Evolutionary conservation across 2,113 vertebrate genomes (phyloP).

Genomic region (Solenodon paradoxus): DNA sequence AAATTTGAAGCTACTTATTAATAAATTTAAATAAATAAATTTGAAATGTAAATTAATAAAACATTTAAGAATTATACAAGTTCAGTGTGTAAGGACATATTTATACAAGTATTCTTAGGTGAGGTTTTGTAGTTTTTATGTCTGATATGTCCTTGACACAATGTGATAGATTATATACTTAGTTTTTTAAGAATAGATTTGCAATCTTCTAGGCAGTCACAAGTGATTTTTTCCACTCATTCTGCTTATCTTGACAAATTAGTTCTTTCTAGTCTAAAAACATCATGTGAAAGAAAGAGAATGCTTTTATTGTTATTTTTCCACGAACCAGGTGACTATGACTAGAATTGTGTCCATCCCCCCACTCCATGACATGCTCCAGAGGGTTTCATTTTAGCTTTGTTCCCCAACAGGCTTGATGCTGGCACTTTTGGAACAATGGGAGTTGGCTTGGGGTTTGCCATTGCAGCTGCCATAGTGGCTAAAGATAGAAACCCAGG

Average conservation of each 20-base stretch:
- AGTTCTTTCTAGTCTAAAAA: neutral
- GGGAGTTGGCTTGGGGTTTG: conserved; percentile 96
- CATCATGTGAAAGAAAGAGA: neutral
- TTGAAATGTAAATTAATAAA: neutral
- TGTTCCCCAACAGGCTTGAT: conserved; percentile 87
- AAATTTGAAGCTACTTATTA: neutral
- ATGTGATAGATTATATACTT: neutral
- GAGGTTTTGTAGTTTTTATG: neutral
- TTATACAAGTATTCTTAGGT: neutral
- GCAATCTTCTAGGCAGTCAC: neutral
- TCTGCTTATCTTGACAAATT: neutral
- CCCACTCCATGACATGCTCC: neutral
- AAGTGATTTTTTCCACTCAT: neutral
- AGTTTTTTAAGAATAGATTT: neutral
- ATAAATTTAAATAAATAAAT: too few species aligned
- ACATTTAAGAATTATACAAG: neutral
- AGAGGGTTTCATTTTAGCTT: conserved; percentile 27
- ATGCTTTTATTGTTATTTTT: conserved; percentile 10
- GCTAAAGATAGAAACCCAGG: conserved; percentile 81
- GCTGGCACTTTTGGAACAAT: conserved; percentile 98
- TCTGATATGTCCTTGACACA: neutral
- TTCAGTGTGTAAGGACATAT: neutral
- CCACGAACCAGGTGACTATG: neutral
- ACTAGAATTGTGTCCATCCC: neutral
- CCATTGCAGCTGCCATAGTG: conserved; percentile 92